Evolutionary conservation across 2,113 vertebrate species (phyloP).

Genomic region (Apus apus): DNA sequence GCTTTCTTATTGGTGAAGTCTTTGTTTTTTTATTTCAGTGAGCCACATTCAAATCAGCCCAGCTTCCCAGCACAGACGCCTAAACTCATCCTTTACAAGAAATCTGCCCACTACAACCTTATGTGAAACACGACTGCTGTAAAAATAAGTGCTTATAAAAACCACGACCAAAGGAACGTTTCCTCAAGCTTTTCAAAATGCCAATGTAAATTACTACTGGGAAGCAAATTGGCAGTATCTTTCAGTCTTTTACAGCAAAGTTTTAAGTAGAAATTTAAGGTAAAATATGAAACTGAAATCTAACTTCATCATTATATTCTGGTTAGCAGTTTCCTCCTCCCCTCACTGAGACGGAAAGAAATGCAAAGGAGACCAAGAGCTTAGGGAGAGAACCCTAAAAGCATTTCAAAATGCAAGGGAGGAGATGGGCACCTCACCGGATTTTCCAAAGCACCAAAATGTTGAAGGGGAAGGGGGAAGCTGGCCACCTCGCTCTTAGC

Average conservation of each 20-base stretch:
- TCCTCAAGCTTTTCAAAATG: not conserved
- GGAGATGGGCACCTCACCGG: too few species aligned
- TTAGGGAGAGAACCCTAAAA: not conserved
- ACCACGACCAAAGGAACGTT: not conserved
- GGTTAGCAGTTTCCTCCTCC: accelerated
- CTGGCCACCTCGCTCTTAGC: not conserved
- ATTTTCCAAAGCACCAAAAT: not conserved
- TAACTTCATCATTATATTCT: not conserved
- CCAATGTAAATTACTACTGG: not conserved
- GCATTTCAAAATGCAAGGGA: not conserved
- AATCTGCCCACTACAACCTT: not conserved
- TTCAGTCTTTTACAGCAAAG: not conserved
- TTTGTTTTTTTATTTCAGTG: not conserved
- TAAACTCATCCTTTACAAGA: not conserved
- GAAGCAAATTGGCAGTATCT: not conserved
- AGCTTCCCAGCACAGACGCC: not conserved
- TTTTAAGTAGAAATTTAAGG: not conserved
- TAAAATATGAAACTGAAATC: not conserved
- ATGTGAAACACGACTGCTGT: accelerated
- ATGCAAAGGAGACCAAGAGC: not conserved
- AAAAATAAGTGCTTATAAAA: not conserved
- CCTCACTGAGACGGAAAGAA: not conserved
- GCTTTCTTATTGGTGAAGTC: not conserved
- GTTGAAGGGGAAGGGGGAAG: too few species aligned
- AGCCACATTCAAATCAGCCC: not conserved